phyloP scores from a whole-genome alignment of 2,113 vertebrate genomes.

The Hemiprocne comata region DNA sequence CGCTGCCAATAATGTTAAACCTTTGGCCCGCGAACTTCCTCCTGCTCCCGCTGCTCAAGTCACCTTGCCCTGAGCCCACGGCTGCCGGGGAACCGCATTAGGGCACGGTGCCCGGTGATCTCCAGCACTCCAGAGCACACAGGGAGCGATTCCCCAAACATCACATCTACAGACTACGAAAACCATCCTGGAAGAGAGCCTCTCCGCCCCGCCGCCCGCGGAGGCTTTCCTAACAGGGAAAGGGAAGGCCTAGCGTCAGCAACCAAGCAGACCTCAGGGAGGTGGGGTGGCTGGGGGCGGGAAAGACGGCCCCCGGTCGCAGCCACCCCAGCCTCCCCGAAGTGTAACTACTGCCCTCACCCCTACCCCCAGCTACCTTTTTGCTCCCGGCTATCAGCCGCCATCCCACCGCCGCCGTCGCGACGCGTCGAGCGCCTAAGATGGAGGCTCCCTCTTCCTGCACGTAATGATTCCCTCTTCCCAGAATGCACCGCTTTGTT shows the following conservation, averaged over 20 bases:
- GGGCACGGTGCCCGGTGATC: accelerated
- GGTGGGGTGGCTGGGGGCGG: accelerated
- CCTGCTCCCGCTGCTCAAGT: neutral
- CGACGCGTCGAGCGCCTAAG: constrained; percentile 58
- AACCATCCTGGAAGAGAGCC: accelerated
- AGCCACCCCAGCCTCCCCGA: accelerated
- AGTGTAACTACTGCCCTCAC: accelerated
- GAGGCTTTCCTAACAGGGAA: neutral
- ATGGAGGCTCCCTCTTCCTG: constrained; percentile 76
- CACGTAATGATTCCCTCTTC: constrained; percentile 68
- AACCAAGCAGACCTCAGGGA: neutral
- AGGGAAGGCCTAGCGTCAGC: neutral
- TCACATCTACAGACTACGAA: accelerated
- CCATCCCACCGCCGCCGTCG: constrained; percentile 74
- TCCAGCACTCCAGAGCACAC: neutral
- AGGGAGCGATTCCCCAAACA: accelerated
- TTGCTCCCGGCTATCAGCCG: constrained; percentile 85
- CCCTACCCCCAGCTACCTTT: constrained; percentile 73
- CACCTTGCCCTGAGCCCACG: neutral
- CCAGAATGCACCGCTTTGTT: constrained; percentile 72
- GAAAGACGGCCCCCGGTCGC: accelerated
- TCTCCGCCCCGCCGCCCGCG: neutral
- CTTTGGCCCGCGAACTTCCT: neutral
- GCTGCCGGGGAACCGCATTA: accelerated
- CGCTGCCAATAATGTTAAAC: accelerated